Base-by-base conservation (phyloP, 2,113 vertebrate genomes). In the Ammodytes marinus region DNA sequence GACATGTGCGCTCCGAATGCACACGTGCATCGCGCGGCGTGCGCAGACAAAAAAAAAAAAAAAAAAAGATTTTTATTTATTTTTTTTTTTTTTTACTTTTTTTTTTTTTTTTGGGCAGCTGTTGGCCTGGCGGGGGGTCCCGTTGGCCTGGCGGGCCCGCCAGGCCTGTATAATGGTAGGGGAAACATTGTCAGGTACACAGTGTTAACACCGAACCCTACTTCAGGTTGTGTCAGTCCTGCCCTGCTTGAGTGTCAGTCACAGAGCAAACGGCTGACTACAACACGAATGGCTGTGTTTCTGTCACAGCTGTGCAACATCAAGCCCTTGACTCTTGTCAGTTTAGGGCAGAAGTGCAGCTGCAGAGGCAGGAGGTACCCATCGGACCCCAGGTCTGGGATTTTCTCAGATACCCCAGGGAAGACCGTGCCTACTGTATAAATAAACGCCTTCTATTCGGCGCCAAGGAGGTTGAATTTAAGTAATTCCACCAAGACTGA, bases 381-480 rank as follows among this genome's bases (percentile, higher is more conserved):
- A 1, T 52, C 14, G 3, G 64, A 53, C 0, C 35, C 52, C 55
- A 76, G 39, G 19, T 46, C 68, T 74, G 79, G 68, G 45, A 8
- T 65, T 74, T 77, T 63, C 54, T 63, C 67, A 47, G 4, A 80
- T 65, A 69, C 69, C 66, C 52, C 5, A 65, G 57, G 52, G 77
- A 88, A 54, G 53, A 45, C 35, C 77, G 70, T 89, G 82, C 77
- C 59, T 79, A 76, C 65, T 55, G 75, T 88, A 83, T 85, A 89
- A 93, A 90, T 50, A 89, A 93, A 90, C 52, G 43, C 39, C 87
- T 77, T 59, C 80, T 17, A 54, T 65, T 84, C 63, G 43, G 63
- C 47, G 77, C 82, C 85, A 89, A 80, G 69, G 82, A 55, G 59
- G 68, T 84, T 93, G 89, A 93, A 93, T 91, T 86, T 89, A 91